Evolutionary conservation across 2,888 invertebrate species (phyloP), one percentile per base, ranked within the genome.

Genomic region (Mesodorylaimus sp.): DNA sequence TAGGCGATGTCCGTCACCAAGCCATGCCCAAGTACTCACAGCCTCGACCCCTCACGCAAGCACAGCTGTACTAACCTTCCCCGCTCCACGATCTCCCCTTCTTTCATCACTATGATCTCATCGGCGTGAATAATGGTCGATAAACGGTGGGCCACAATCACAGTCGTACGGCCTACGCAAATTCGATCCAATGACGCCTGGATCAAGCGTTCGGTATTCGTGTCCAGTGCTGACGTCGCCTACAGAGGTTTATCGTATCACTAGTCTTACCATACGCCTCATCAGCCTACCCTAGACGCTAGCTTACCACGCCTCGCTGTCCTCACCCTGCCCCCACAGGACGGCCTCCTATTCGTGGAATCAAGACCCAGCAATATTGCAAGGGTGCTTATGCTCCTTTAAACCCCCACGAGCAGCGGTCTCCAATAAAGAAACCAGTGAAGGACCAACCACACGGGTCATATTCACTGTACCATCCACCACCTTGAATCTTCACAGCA

Each of bases 71-170:
- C n/a, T n/a, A n/a, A 81, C 72, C 76, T 80, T 67, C 93, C 95
- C 54, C 85, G 75, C 69, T 95, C 93, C 2, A 83, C 77, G 56
- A 95, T 86, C 66, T 79, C 78, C 1, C 95, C 93, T 1, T 91
- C 85, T 63, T 81, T 79, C 37, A 95, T 69, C 1, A 95, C 93
- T 3, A 93, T 70, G 61, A 95, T 95, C 69, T 87, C 83, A 71
- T 93, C 83, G 0, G 89, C 88, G 67, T 91, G 82, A 56, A 89
- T 85, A 52, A 95, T 79, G 0, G 93, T 95, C 0, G 91, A 91
- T 44, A 95, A 60, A 7, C 73, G 77, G 70, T 95, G 93, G 0
- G 95, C 93, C 32, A 95, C 83, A 48, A 93, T 83, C 7, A 95
- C 75, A 0, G 89, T 89, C 0, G 93, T 93, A 50, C 85, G 77